Base-by-base conservation (phyloP, 1,140 invertebrate species). In the Drosophila insularis region DNA sequence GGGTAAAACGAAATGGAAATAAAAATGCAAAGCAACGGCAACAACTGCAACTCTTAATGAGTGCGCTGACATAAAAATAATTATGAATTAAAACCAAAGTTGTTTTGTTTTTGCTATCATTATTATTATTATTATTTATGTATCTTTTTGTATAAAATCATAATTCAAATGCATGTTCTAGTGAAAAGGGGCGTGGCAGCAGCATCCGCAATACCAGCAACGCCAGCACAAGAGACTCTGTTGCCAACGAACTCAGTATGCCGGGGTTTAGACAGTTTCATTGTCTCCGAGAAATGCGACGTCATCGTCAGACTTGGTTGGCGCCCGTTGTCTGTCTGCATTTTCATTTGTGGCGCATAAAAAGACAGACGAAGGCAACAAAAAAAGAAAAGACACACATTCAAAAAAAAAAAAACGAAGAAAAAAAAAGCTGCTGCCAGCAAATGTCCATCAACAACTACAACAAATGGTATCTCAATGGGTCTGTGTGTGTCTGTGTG, bases 301-400 rank as follows among this genome's bases (percentile, higher is more conserved):
- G 81, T 87, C 81, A 87, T 86, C 71, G 79, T 86, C 81, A 86
- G 81, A 86, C 81, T 81, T 67, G 75, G 67, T 53, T 87, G 84
- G 84, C 84, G 84, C 84, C 84, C 80, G 84, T 87, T 87, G 84
- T 89, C 84, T 86, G 82, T 86, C 82, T 86, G 82, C 80, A 86
- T 86, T 86, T 86, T 89, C 84, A 86, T 86, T 86, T 86, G 82
- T 86, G 84, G 82, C 84, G 82, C 82, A 86, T 86, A 86, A 87
- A 86, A 81, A 81, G 71, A 64, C 63, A 80, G 65, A 77, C 63
- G 68, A 79, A 79, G 82, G 75, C 71, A 79, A 50, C 43, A 21
- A 50, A 14, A 39, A 43, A 43, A 43, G 2, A 43, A 43, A 14
- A 46, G 5, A 46, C 43, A 50, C 17, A 50, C 43, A 50, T 19